These are phyloP conservation scores for Scarus forsteni DNA, from an alignment of 2,797 vertebrate species.

Conservation along the genomic window DNA sequence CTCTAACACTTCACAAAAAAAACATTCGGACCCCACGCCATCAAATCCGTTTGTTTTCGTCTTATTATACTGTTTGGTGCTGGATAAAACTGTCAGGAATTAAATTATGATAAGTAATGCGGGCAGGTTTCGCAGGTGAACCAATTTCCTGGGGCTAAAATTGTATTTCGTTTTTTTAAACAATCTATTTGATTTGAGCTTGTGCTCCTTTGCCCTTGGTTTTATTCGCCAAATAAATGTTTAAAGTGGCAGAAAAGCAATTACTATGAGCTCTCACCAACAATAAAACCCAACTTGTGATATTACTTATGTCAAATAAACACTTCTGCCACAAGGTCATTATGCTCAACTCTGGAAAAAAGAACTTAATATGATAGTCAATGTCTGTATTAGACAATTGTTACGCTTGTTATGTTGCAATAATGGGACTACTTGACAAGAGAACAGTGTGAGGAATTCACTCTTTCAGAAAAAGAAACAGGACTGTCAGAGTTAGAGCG, in stretches of 20 bases:
- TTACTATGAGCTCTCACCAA: slow-evolving; percentile 20
- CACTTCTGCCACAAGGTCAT: slow-evolving; percentile 12
- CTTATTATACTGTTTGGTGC: slow-evolving; percentile 40
- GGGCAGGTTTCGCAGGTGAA: slow-evolving; percentile 50
- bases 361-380: background rate
- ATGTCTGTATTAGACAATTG: slow-evolving; percentile 6
- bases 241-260: slow-evolving; percentile 33
- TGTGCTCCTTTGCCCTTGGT: slow-evolving; percentile 33
- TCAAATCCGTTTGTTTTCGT: slow-evolving; percentile 30
- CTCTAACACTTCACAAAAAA: slow-evolving; percentile 40
- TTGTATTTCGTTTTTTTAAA: slow-evolving; percentile 22
- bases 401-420: background rate
- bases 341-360: background rate
- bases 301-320: slow-evolving; percentile 29
- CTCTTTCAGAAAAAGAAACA: too few relatives aligned
- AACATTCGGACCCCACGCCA: slow-evolving; percentile 28
- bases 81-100: slow-evolving; percentile 4
- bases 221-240: slow-evolving; percentile 36
- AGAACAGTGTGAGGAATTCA: too few relatives aligned
- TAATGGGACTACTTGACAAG: background rate
- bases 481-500: too few relatives aligned
- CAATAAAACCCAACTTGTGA: slow-evolving; percentile 19
- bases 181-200: slow-evolving; percentile 34
- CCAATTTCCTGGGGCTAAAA: slow-evolving; percentile 32
- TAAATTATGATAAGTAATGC: slow-evolving; percentile 35